Base-by-base conservation (phyloP, 1,140 invertebrate genomes). In the Orchesella cincta region DNA sequence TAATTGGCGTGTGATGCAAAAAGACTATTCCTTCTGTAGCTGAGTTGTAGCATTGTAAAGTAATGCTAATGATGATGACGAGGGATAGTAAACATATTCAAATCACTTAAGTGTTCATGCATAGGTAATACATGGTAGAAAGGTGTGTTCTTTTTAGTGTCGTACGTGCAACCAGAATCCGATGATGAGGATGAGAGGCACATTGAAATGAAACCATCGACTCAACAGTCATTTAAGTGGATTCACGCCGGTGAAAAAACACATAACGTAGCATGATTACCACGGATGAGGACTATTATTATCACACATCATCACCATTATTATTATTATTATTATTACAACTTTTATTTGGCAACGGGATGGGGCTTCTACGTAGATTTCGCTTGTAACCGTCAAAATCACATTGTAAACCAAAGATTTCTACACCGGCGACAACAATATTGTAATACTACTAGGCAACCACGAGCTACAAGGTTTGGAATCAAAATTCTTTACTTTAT, bases 241-340 rank as follows among this genome's bases (percentile, higher is more conserved):
- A 8, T 46, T 20, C 39, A 46, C 39, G 23, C 8, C 23, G 52
- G 23, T 57, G 52, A 57, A 57, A 46, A 57, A 57, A 57, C 52
- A 23, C 52, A 57, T 57, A 57, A 57, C 23, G 23, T 57, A 57
- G 8, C 52, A 57, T 57, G 52, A 23, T 23, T 57, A 23, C 31
- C 33, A 29, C 3, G 62, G 29, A 67, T 67, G 31, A 67, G 31
- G 62, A 29, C 62, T 67, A 33, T 33, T 67, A 67, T 67, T 67
- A 67, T 67, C 26, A 33, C 62, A 67, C 62, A 67, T 67, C 62
- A 67, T 67, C 31, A 67, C 26, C 28, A 67, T 5, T 33, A 67
- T 33, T 31, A 67, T 67, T 29, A 33, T 67, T 33, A 62, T 67
- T 29, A 67, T 67, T 29, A 67, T 67, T 67, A 67, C n/a, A 33